Evolutionary conservation across 2,797 vertebrate genomes (phyloP), one percentile per base, ranked within the genome.

Genomic region (Acanthis flammea): DNA sequence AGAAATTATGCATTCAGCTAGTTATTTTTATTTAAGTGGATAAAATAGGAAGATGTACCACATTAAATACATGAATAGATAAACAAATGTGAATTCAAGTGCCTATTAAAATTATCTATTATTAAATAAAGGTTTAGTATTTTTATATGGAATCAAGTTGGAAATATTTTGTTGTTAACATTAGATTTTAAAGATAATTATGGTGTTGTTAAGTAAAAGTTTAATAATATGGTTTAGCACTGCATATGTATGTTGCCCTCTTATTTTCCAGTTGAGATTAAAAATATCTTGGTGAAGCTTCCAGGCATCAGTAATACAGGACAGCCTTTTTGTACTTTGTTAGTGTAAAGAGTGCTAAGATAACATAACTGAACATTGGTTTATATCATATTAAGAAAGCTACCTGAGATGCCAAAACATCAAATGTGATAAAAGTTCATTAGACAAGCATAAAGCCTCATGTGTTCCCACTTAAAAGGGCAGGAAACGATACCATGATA

Each of bases 91-190:
- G n/a, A 45, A 44, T 3, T 23, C 10, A 41, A 42, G 30, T 48
- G 5, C 10, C 12, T 51, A 30, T 33, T 82, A 72, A 65, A 60
- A 57, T 25, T 0, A 25, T 33, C 1, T 57, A 30, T 31, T 41
- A 47, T 31, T 4, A n/a, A 41, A 72, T 58, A 72, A 51, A 35
- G 4, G 0, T 2, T 70, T 50, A 3, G 0, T 39, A 27, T 9
- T 71, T 91, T 78, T 55, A 60, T n/a, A 35, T 28, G 8, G 6
- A 85, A 60, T 27, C 6, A 60, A 55, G 10, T 42, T 51, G 35
- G 22, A 90, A 81, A 42, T 8, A 33, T 74, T 85, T 58, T 90
- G 13, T 57, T 45, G 9, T n/a, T 77, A 85, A 87, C 85, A 62
- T 51, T 62, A 62, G 21, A 47, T 66, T 58, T 89, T 48, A 55